Conservation (phyloP, 2,888 invertebrate genomes). For the Andrena flavipes region DNA sequence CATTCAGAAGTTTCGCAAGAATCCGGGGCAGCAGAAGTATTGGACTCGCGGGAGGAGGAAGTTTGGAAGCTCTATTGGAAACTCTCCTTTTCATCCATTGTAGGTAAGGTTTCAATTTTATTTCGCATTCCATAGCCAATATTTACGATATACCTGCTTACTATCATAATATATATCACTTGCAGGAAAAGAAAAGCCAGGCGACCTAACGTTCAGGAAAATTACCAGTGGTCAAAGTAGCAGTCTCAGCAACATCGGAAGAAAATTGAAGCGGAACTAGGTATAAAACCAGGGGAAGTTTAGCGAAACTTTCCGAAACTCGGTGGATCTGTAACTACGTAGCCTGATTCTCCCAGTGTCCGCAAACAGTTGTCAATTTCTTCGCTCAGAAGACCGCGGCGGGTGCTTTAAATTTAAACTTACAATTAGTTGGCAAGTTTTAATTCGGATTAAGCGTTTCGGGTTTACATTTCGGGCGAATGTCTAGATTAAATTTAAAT, state of each 20-base stretch:
- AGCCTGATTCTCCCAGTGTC: background rate
- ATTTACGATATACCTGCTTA: no score
- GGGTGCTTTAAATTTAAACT: background rate
- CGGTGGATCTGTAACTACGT: background rate
- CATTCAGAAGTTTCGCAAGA: conserved; percentile 38
- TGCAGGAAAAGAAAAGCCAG: background rate
- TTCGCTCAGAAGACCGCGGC: background rate
- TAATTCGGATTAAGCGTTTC: conserved; percentile 15
- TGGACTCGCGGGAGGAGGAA: conserved; percentile 19
- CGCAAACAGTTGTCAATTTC: conserved; percentile 21
- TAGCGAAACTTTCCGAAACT: conserved; percentile 13
- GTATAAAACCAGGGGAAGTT: background rate
- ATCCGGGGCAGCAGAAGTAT: conserved; percentile 6
- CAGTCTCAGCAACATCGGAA: background rate
- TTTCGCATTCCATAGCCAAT: background rate
- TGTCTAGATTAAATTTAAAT: conserved; percentile 21
- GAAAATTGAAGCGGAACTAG: conserved; percentile 8
- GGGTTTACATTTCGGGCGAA: background rate
- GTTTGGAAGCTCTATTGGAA: conserved; percentile 1
- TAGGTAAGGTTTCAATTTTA: background rate
- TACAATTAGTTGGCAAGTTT: background rate
- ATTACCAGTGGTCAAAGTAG: background rate
- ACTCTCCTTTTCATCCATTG: background rate
- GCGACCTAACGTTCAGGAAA: background rate
- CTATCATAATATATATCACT: no score